Conservation (phyloP, 2,888 invertebrate genomes). For the Eilema sororculum region DNA sequence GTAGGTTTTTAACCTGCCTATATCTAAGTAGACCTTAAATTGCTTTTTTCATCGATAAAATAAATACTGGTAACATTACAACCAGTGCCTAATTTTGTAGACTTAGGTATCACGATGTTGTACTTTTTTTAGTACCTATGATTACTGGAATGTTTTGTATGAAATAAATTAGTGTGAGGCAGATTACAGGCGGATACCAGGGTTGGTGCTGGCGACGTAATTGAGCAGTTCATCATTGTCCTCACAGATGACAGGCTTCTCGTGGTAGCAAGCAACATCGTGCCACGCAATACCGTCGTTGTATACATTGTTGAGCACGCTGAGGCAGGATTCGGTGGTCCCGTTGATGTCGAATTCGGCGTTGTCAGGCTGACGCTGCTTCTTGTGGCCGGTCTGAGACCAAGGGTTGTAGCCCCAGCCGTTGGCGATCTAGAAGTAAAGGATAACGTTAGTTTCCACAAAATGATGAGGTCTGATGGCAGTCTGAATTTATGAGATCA, state of each 20-base stretch:
- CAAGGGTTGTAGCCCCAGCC: conserved; percentile 95
- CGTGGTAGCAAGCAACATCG: conserved; percentile 97
- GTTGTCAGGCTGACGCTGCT: conserved; percentile 95
- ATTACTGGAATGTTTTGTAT: conserved; percentile 33
- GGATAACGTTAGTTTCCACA: neutral
- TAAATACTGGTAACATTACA: conserved; percentile 22
- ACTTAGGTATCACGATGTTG: conserved; percentile 5
- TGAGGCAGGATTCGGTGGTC: conserved; percentile 95
- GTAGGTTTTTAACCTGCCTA: conserved; percentile 37
- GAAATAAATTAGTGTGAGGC: conserved; percentile 31
- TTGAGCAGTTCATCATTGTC: conserved; percentile 95
- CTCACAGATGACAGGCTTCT: conserved; percentile 96
- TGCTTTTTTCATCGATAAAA: conserved; percentile 20
- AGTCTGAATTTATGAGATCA: neutral
- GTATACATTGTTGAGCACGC: conserved; percentile 96
- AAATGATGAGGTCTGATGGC: neutral
- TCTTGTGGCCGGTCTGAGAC: conserved; percentile 97
- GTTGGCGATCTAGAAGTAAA: conserved; percentile 81
- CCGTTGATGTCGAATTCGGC: conserved; percentile 96
- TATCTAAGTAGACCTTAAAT: conserved; percentile 37
- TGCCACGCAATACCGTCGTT: conserved; percentile 98
- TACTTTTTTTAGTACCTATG: conserved; percentile 32
- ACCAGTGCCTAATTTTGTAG: conserved; percentile 3
- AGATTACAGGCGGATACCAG: conserved; percentile 92
- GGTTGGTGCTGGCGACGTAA: conserved; percentile 94